Percentiles rank a stretch among this genome's conserved stretches.
Conservation (phyloP, 2,888 invertebrate species). For the Luperina testacea region DNA sequence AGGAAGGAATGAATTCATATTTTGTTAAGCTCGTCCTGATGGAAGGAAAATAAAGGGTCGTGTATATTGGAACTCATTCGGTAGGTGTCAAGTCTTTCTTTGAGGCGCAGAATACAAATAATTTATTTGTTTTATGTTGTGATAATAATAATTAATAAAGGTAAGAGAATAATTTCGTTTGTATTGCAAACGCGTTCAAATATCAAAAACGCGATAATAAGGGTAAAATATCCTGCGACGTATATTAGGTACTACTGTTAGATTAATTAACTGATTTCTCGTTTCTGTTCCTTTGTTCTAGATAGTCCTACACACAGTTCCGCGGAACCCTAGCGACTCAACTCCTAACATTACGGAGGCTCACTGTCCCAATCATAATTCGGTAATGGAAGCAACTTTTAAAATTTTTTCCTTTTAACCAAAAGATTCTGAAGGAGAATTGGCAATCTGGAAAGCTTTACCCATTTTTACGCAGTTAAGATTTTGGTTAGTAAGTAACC, state of each 20-base stretch:
- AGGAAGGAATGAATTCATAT: background rate
- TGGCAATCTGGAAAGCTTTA: slow-evolving; percentile 41
- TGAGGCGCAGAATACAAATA: background rate
- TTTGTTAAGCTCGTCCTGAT: background rate
- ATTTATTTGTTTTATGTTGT: background rate
- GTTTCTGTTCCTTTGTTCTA: background rate
- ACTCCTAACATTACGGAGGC: too few species aligned
- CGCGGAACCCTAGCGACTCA: too few species aligned
- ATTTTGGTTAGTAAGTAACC: slow-evolving; percentile 24
- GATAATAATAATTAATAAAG: background rate
- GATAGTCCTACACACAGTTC: background rate
- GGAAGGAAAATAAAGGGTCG: background rate
- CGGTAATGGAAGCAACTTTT: slow-evolving; percentile 21
- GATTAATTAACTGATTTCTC: background rate
- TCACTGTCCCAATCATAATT: slow-evolving; percentile 1
- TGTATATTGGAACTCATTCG: background rate
- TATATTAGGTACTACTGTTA: background rate
- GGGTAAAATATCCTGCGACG: background rate
- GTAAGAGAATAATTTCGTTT: background rate
- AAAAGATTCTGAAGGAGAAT: slow-evolving; percentile 25
- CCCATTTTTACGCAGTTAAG: slow-evolving; percentile 14
- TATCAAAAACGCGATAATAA: background rate
- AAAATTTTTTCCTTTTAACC: slow-evolving; percentile 24
- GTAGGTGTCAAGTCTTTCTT: background rate
- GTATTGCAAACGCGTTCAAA: background rate